phyloP scores from a whole-genome alignment of 1,140 invertebrate genomes.

The Calliopsis andreniformis region DNA sequence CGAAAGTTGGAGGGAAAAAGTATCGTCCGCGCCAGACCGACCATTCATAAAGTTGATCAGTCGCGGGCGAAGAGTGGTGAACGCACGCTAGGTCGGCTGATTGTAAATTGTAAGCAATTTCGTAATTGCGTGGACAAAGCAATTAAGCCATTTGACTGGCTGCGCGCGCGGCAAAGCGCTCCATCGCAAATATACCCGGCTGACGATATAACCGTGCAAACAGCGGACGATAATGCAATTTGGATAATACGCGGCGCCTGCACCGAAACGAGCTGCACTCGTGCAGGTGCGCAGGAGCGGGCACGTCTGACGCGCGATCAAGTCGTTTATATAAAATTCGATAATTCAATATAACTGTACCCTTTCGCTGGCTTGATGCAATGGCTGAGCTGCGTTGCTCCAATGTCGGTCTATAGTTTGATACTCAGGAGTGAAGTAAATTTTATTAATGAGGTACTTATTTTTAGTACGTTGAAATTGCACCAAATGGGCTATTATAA shows the following conservation, averaged over 20 bases:
- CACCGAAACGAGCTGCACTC: constrained; percentile 30
- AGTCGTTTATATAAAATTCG: constrained; percentile 62
- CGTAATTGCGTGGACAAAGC: constrained; percentile 76
- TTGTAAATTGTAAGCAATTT: constrained; percentile 78
- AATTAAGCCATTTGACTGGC: constrained; percentile 76
- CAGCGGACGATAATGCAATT: constrained; percentile 74
- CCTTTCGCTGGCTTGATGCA: constrained; percentile 8
- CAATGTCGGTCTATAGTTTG: too few species aligned
- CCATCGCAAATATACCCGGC: constrained; percentile 66
- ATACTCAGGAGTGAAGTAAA: too few species aligned
- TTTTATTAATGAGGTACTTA: neutral
- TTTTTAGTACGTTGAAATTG: too few species aligned
- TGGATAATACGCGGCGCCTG: constrained; percentile 70
- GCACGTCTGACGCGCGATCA: constrained; percentile 34
- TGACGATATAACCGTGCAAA: constrained; percentile 72
- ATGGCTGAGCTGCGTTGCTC: neutral
- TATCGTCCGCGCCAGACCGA: neutral
- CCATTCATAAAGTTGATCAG: constrained; percentile 48
- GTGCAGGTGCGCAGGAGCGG: constrained; percentile 47
- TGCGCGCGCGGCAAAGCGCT: constrained; percentile 64
- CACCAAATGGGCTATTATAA: too few species aligned
- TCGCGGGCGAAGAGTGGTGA: constrained; percentile 27
- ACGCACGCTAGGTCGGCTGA: constrained; percentile 55
- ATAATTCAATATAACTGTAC: constrained; percentile 51
- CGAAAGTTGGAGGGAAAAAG: constrained; percentile 57